Base-by-base conservation (phyloP, 2,113 vertebrate species). In the Grantiella picta region DNA sequence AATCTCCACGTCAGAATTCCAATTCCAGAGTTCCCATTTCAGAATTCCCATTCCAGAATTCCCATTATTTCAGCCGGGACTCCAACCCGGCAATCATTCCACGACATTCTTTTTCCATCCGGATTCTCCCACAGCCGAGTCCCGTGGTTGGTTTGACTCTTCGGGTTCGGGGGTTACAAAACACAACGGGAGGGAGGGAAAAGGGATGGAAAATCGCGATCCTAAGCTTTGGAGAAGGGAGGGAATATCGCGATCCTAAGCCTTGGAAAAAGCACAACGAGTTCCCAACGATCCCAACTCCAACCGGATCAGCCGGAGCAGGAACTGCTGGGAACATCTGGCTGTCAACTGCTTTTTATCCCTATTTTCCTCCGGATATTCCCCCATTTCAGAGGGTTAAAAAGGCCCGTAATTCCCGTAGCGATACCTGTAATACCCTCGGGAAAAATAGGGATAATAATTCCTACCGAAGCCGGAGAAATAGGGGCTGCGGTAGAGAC, bases 371-470 rank as follows among this genome's bases (percentile, higher is more conserved):
- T 22, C 11, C 6, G 42, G 44, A 17, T 3, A 11, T 31, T 3
- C 44, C 40, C 33, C 14, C 8, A 12, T 29, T 59, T 45, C 25
- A 52, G 18, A 40, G 92, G 45, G 69, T 88, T 96, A 97, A 66
- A 96, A 95, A 9, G 59, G 38, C 63, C 94, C 90, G 1, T 12
- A 93, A 64, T 66, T 93, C 44, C 96, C 95, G 4, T 82, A 87
- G 71, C 92, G 86, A 72, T 82, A 93, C 16, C 94, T 76, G 54
- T 63, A 94, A 40, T 95, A 94, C 7, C 89, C 89, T 28, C 96
- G 84, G 65, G 95, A 76, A 10, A 4, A 91, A 9, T 15, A 47
- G 29, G 96, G 95, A 2, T 49, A 72, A n/a, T 42, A 82, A 83
- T 31, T 93, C 86, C 96, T 96, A 19, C 75, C 88, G 20, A 21